phyloP scores from a whole-genome alignment of 2,888 invertebrate genomes.

The Sicus ferrugineus region DNA sequence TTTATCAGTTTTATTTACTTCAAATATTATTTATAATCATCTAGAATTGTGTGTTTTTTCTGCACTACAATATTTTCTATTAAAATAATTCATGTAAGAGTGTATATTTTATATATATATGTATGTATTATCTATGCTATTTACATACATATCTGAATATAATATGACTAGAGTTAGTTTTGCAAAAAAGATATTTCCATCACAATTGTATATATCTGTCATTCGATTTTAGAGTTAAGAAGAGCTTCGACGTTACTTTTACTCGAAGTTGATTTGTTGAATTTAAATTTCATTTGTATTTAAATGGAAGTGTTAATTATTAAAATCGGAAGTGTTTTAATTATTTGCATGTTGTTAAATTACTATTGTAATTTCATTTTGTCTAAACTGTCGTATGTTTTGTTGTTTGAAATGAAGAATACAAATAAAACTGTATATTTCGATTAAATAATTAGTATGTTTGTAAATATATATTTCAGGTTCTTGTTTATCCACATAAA shows the following conservation, averaged over 20 bases:
- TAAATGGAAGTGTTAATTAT: background rate
- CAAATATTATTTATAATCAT: slow-evolving; percentile 15
- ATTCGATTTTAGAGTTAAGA: slow-evolving; percentile 1
- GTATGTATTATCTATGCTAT: slow-evolving; percentile 16
- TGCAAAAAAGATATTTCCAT: slow-evolving; percentile 42
- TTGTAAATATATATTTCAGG: slow-evolving; percentile 36
- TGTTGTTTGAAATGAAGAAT: slow-evolving; percentile 27
- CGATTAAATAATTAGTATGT: slow-evolving; percentile 33
- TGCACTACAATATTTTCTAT: background rate
- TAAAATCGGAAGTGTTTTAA: background rate
- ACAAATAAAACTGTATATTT: slow-evolving; percentile 40
- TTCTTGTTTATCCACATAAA: slow-evolving; percentile 22
- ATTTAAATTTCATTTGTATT: background rate
- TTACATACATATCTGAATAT: slow-evolving; percentile 16
- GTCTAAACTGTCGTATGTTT: no score
- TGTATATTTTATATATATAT: slow-evolving; percentile 31
- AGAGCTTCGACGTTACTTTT: background rate
- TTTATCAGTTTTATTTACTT: slow-evolving; percentile 15
- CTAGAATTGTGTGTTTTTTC: slow-evolving; percentile 22
- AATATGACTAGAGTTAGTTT: slow-evolving; percentile 32
- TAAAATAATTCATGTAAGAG: slow-evolving; percentile 12
- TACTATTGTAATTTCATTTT: background rate
- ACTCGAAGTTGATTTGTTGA: background rate
- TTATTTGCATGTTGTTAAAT: background rate
- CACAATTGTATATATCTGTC: slow-evolving; percentile 38